Evolutionary conservation across 2,888 invertebrate genomes (phyloP), one percentile per base, ranked within the genome.

Genomic region (Pheosia gnoma): DNA sequence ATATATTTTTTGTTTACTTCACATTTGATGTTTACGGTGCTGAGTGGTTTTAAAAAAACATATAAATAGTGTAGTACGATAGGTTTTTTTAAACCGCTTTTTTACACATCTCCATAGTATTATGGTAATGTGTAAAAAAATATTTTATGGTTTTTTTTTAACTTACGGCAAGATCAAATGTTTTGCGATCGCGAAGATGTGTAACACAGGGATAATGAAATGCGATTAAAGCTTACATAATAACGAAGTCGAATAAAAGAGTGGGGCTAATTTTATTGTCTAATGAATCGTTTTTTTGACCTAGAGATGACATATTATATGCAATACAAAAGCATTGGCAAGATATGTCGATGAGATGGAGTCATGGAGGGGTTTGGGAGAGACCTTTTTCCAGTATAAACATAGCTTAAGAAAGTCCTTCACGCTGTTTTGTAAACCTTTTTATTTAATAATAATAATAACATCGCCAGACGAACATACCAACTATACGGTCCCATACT

Each of bases 1-100:
- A 75, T 70, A 59, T 43, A 25, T 45, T 62, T 59, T 67, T 72
- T 77, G 77, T 77, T 75, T 61, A 68, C 61, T 71, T 67, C 56
- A 60, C 11, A 58, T 69, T 75, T 68, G 59, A 61, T 65, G 58
- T 70, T 75, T 71, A 59, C 70, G 62, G 59, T 62, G 60, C 60
- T 51, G 57, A 68, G 59, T 68, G 59, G 60, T 67, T 67, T 72
- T 76, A 74, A 66, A 70, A 77, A 75, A 67, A 68, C 66, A 41
- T 59, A 59, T 62, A 68, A 71, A 67, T 72, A 59, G 63, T 51
- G 61, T 59, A 59, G 60, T 62, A 65, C 60, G 56, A 13, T 69
- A 65, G 62, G 69, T 61, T 72, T 66, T 64, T 70, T 63, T 59
- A 52, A 5, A 45, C 36, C 25, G 25, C 25, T 25, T 25, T 25